These are phyloP conservation scores for Gadopsis bispinosus DNA, from an alignment of 2,797 vertebrate genomes.

Conservation along the genomic window DNA sequence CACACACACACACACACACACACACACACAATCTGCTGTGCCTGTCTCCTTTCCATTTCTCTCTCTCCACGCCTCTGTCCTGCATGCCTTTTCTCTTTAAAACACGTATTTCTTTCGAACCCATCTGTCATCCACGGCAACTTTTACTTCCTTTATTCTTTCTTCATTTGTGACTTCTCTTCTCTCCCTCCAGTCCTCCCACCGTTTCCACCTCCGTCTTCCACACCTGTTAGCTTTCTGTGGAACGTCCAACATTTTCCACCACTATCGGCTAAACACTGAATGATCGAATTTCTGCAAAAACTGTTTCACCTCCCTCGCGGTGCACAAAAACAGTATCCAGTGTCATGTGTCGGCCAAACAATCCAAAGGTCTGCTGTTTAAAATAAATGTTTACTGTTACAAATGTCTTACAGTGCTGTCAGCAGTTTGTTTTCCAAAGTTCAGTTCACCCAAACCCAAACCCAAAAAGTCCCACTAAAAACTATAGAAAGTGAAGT, in stretches of 20 bases:
- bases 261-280: constrained; percentile 25
- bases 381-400: constrained; percentile 10
- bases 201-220: constrained; percentile 42
- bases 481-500: background rate
- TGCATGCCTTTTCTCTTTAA: constrained; percentile 62
- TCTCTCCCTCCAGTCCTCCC: constrained; percentile 43
- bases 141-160: constrained; percentile 59
- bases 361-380: background rate
- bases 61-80: constrained; percentile 64
- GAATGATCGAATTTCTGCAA: constrained; percentile 39
- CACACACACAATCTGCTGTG: constrained; percentile 32
- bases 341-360: background rate
- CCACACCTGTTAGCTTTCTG: constrained; percentile 68
- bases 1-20: constrained; percentile 28
- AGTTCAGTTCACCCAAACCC: background rate
- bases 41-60: constrained; percentile 47
- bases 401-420: background rate
- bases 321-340: background rate
- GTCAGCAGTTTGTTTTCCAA: constrained; percentile 8
- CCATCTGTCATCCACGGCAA: constrained; percentile 75
- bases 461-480: background rate
- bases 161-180: constrained; percentile 50
- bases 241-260: constrained; percentile 21
- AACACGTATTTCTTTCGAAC: constrained; percentile 49
- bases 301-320: background rate